Percentiles rank a stretch among this genome's conserved stretches.
These are phyloP conservation scores for Lophius americanus DNA, from an alignment of 2,797 vertebrate species.

Conservation along the genomic window DNA sequence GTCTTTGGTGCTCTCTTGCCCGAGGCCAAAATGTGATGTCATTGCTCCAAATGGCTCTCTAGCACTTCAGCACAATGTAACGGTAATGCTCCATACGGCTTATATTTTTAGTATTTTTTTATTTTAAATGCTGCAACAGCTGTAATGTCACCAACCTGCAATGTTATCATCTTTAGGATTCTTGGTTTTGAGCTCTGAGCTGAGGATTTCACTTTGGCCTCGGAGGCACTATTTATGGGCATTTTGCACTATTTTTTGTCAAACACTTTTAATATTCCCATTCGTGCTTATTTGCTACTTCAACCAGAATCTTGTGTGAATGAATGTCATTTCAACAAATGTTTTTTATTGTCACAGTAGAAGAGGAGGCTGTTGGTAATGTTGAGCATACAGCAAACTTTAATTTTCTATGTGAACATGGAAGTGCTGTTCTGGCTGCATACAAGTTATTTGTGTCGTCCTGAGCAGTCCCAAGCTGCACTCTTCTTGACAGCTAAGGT, in stretches of 20 bases:
- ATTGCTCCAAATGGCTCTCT: too few relatives aligned
- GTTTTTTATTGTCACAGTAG: slow-evolving; percentile 20
- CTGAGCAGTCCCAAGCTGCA: slow-evolving; percentile 55
- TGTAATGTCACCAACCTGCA: too few relatives aligned
- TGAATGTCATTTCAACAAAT: slow-evolving; percentile 11
- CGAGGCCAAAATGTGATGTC: too few relatives aligned
- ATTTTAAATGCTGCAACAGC: too few relatives aligned
- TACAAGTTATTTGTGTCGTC: slow-evolving; percentile 74
- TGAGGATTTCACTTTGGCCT: background rate
- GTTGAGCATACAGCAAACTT: slow-evolving; percentile 42
- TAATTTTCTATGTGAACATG: slow-evolving; percentile 57
- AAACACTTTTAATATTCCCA: too few relatives aligned
- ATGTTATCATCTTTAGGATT: background rate
- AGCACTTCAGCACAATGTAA: too few relatives aligned
- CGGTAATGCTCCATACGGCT: too few relatives aligned
- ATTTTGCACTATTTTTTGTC: background rate
- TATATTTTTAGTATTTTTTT: too few relatives aligned
- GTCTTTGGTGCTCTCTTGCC: too few relatives aligned
- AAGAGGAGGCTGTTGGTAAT: slow-evolving; percentile 27
- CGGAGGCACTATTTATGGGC: background rate
- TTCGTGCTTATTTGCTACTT: background rate
- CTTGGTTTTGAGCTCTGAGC: background rate
- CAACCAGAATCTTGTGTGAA: background rate
- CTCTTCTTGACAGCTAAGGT: slow-evolving; percentile 47
- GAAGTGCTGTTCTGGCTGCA: slow-evolving; percentile 37